Evolutionary conservation across 2,888 invertebrate genomes (phyloP), one percentile per base, ranked within the genome.

Genomic region (Tuberolachnus salignus): DNA sequence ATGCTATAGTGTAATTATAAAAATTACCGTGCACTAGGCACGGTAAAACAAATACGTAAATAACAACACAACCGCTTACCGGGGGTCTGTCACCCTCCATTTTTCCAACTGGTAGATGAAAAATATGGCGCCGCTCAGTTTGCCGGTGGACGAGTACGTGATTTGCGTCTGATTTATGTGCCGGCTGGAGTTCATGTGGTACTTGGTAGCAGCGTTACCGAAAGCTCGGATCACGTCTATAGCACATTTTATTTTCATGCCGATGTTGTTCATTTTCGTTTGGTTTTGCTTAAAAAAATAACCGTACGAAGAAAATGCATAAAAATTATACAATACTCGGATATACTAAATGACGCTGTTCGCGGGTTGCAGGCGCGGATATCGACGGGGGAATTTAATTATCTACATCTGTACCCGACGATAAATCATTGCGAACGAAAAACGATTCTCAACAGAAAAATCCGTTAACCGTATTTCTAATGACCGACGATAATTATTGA

Each of bases 61-160:
- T n/a, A n/a, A n/a, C n/a, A n/a, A 46, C 16, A 0, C 4, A 9
- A n/a, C 11, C 26, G 70, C 82, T 81, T 80, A 85, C 85, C 83
- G 84, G 81, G 83, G 82, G 14, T 83, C 90, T 16, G 94, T 92
- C 63, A 97, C 91, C 59, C 97, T 89, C 88, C 93, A 92, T 84
- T 96, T 96, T 85, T 97, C 97, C 82, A 97, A 86, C 85, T 94
- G 92, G 84, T 93, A 92, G 73, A 94, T 88, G 87, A 92, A 93
- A 84, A 95, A 93, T 83, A 94, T 91, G 4, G 93, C 95, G 9
- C 95, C 96, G 80, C 94, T 94, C 80, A 95, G 88, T 87, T 95
- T 96, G 61, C 95, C 95, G 11, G 92, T 92, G n/a, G 90, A 89
- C 11, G 91, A 90, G 85, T 92, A 97, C 11, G 94, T 93, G 81